These are phyloP conservation scores for Abrostola triplasia DNA, from an alignment of 2,888 invertebrate genomes.

Conservation along the genomic window DNA sequence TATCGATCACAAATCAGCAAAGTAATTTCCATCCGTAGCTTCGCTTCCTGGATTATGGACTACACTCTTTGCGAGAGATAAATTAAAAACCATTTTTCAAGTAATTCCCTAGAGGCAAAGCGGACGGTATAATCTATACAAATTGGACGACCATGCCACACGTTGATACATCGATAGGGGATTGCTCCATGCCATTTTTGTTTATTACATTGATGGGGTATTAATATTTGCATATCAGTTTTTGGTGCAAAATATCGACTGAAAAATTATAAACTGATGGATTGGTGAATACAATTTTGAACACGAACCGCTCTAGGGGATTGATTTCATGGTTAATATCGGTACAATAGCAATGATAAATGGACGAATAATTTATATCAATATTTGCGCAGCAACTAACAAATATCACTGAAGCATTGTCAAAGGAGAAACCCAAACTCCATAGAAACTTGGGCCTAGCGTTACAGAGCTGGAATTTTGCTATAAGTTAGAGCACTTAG, in stretches of 20 bases:
- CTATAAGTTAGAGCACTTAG: no score
- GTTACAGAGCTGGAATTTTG: no score
- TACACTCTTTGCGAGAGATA: conserved; percentile 55
- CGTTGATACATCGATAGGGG: conserved; percentile 66
- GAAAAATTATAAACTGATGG: conserved; percentile 45
- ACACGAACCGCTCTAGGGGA: conserved; percentile 29
- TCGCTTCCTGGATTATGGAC: conserved; percentile 36
- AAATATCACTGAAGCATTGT: no score
- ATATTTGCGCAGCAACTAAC: neutral
- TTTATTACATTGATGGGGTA: conserved; percentile 60
- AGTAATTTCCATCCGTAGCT: conserved; percentile 36
- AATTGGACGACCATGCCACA: conserved; percentile 65
- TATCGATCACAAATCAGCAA: conserved; percentile 50
- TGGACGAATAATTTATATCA: neutral
- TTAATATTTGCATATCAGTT: conserved; percentile 60
- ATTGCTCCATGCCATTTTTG: conserved; percentile 56
- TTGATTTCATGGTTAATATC: conserved; percentile 15
- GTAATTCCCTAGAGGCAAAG: conserved; percentile 61
- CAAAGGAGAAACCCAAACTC: no score
- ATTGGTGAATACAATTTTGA: conserved; percentile 27
- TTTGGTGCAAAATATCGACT: conserved; percentile 35
- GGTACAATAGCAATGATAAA: neutral
- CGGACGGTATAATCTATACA: conserved; percentile 71
- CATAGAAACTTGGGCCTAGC: no score
- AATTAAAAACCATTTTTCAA: conserved; percentile 78